Evolutionary conservation across 2,888 invertebrate species (phyloP).

Genomic region (Ecdyonurus torrentis): DNA sequence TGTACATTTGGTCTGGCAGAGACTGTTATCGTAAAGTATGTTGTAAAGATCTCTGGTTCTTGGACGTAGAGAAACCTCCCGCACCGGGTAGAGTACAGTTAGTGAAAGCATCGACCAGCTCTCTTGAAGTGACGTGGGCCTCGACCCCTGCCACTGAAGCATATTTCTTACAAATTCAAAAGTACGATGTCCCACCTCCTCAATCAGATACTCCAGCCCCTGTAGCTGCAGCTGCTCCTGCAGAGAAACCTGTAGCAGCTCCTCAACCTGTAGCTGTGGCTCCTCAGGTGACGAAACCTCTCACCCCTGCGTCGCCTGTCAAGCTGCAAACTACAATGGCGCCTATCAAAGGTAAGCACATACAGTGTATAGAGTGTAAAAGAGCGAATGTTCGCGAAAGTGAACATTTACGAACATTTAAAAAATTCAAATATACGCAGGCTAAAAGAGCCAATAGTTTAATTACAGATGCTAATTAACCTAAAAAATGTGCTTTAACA

Average conservation of each 20-base stretch:
- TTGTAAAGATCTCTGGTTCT: constrained; percentile 88
- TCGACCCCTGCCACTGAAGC: constrained; percentile 77
- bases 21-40: constrained; percentile 99
- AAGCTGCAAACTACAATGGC: too few relatives aligned
- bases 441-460: too few relatives aligned
- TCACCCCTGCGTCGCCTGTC: constrained; percentile 10
- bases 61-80: constrained; percentile 85
- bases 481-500: too few relatives aligned
- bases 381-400: too few relatives aligned
- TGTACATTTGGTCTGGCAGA: constrained; percentile 98
- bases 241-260: constrained; percentile 12
- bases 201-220: constrained; percentile 27
- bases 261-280: too few relatives aligned
- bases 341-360: too few relatives aligned
- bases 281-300: constrained; percentile 13
- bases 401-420: too few relatives aligned
- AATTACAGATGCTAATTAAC: too few relatives aligned
- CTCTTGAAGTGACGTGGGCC: constrained; percentile 89
- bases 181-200: constrained; percentile 44
- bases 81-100: constrained; percentile 84
- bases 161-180: constrained; percentile 77
- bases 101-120: constrained; percentile 84
- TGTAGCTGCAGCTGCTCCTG: constrained; percentile 18
- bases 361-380: too few relatives aligned
- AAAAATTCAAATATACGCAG: too few relatives aligned